Percentiles rank a stretch among this genome's conserved stretches.
Evolutionary conservation across 2,888 invertebrate species (phyloP).

Genomic region (Hofmannophila pseudospretella): DNA sequence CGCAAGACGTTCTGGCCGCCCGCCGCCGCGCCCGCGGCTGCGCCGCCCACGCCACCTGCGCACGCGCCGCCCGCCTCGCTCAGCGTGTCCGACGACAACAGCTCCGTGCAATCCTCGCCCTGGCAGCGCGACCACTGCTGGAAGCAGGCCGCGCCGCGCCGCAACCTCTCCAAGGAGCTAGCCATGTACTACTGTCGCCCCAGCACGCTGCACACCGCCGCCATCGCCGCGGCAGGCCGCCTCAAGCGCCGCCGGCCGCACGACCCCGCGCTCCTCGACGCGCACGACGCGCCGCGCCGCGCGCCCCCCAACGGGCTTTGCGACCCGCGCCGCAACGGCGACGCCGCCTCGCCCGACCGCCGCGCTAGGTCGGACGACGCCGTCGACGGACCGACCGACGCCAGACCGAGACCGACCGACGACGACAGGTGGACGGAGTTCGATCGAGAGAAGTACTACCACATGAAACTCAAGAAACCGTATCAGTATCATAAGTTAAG

Average conservation of each 20-base stretch:
- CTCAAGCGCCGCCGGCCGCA: conserved; percentile 83
- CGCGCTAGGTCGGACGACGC: conserved; percentile 20
- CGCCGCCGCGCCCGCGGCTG: conserved; percentile 82
- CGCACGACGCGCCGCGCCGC: conserved; percentile 31
- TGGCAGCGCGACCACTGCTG: conserved; percentile 94
- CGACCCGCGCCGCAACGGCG: conserved; percentile 49
- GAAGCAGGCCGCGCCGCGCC: conserved; percentile 88
- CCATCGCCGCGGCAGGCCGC: conserved; percentile 60
- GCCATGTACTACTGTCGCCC: conserved; percentile 83
- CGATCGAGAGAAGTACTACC: conserved; percentile 66
- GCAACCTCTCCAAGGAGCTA: conserved; percentile 85
- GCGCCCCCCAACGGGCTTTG: conserved; percentile 43
- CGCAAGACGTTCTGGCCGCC: conserved; percentile 93
- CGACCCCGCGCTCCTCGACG: conserved; percentile 53
- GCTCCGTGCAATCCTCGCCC: conserved; percentile 92
- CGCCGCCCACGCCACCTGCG: conserved; percentile 65
- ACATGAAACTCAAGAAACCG: conserved; percentile 73
- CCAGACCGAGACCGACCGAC: conserved; percentile 40
- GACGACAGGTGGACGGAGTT: conserved; percentile 53
- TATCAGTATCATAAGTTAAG: conserved; percentile 72
- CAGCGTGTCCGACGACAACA: conserved; percentile 94
- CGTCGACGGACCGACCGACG: conserved; percentile 32
- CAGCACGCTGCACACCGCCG: conserved; percentile 60
- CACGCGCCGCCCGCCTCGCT: conserved; percentile 87
- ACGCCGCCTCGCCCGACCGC: conserved; percentile 25